These are phyloP conservation scores for Lasioglossum figueresi DNA, from an alignment of 2,888 invertebrate species.

Conservation along the genomic window DNA sequence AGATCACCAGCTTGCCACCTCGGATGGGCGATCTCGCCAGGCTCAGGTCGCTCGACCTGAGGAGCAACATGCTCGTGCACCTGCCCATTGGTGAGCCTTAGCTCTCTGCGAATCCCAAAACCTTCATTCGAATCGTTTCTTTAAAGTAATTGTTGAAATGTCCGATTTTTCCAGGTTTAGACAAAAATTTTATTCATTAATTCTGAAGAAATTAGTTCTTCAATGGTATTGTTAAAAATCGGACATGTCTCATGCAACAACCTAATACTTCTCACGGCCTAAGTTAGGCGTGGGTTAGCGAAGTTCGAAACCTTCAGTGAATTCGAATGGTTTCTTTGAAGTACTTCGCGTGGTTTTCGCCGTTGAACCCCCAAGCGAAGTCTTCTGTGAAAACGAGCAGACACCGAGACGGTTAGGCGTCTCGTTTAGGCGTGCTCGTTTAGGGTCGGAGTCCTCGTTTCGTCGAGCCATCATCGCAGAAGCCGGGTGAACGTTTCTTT, in stretches of 20 bases:
- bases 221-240: no score
- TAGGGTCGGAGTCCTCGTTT: not conserved
- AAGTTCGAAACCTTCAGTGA: not conserved
- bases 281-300: not conserved
- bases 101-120: not conserved
- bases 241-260: no score
- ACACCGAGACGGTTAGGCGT: not conserved
- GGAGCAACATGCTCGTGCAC: constrained; percentile 94
- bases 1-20: constrained; percentile 94
- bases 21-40: constrained; percentile 93
- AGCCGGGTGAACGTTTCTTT: not conserved
- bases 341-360: not conserved
- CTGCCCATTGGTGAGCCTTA: constrained; percentile 90
- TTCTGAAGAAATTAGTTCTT: no score
- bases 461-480: not conserved
- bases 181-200: no score
- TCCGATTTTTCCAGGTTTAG: no score
- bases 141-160: not conserved
- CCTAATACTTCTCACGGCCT: no score
- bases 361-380: not conserved
- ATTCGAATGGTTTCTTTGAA: not conserved
- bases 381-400: not conserved
- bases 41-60: constrained; percentile 91
- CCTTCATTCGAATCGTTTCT: not conserved
- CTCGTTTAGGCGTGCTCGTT: not conserved